Percentiles rank a stretch among this genome's conserved stretches.
phyloP scores from a whole-genome alignment of 2,797 vertebrate species.

The Cyclura pinguis region DNA sequence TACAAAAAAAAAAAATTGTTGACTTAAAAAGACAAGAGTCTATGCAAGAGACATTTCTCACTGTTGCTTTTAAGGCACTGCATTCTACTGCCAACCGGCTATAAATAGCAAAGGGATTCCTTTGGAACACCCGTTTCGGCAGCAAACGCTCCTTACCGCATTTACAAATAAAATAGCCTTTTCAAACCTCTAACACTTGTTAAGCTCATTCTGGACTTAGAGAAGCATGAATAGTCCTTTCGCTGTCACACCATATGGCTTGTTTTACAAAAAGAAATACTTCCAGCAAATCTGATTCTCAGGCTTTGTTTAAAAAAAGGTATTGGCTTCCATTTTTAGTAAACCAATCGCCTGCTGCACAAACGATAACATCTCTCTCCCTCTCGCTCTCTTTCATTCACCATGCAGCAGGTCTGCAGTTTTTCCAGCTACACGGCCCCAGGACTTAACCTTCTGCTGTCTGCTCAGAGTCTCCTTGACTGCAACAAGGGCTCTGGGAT shows the following conservation, averaged over 20 bases:
- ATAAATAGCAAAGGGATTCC: constrained; percentile 15
- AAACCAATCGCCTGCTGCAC: fast-evolving
- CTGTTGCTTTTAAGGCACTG: neutral
- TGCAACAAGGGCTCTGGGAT: too few species aligned
- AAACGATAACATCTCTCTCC: neutral
- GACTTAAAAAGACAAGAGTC: neutral
- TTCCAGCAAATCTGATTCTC: neutral
- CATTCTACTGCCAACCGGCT: neutral
- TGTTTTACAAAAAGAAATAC: neutral
- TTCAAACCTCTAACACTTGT: neutral
- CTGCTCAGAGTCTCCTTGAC: neutral
- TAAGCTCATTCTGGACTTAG: neutral
- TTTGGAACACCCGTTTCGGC: neutral
- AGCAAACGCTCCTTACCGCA: neutral
- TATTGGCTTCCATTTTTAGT: neutral
- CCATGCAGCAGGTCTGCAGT: neutral
- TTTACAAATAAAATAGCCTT: neutral
- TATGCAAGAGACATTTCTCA: neutral
- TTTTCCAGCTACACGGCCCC: neutral
- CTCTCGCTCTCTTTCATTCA: neutral
- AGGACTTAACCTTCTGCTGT: too few species aligned
- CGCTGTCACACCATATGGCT: neutral
- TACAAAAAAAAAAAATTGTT: neutral
- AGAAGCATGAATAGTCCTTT: neutral
- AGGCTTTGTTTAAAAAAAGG: neutral